These are phyloP conservation scores for Harmothoe impar DNA, from an alignment of 2,888 invertebrate species.

Conservation along the genomic window DNA sequence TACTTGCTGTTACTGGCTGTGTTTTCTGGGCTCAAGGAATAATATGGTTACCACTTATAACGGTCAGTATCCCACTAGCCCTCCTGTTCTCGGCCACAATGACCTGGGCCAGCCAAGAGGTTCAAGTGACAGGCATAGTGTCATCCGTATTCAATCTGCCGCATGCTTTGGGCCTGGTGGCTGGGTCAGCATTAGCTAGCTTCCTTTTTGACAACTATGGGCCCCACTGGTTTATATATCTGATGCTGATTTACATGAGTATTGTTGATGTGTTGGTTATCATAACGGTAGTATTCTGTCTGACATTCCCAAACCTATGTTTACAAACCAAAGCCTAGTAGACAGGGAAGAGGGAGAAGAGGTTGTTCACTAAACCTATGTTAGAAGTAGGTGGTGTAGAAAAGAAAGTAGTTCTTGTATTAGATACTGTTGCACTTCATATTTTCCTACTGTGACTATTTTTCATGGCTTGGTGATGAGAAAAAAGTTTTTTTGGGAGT, in stretches of 20 bases:
- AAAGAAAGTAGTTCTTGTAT: too few relatives aligned
- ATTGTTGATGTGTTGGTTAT: not conserved
- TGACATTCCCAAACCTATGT: not conserved
- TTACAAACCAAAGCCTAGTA: too few relatives aligned
- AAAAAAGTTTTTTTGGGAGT: too few relatives aligned
- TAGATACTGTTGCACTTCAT: too few relatives aligned
- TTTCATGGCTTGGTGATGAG: too few relatives aligned
- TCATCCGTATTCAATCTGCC: not conserved
- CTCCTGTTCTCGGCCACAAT: not conserved
- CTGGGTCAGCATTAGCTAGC: not conserved
- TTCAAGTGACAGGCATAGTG: not conserved
- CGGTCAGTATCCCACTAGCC: not conserved
- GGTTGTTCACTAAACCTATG: too few relatives aligned
- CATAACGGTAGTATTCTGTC: not conserved
- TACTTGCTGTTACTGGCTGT: not conserved
- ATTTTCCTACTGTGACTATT: too few relatives aligned
- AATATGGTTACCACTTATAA: not conserved
- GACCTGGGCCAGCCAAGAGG: not conserved
- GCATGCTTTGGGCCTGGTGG: not conserved
- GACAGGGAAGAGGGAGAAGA: too few relatives aligned
- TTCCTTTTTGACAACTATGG: not conserved
- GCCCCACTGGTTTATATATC: not conserved
- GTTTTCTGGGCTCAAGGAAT: not conserved
- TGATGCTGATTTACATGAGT: not conserved
- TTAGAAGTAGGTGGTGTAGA: too few relatives aligned